Evolutionary conservation across 92 coral and sea anemone genomes (phyloP), one percentile per base, ranked within the genome.

Genomic region (Paragorgia papillata): DNA sequence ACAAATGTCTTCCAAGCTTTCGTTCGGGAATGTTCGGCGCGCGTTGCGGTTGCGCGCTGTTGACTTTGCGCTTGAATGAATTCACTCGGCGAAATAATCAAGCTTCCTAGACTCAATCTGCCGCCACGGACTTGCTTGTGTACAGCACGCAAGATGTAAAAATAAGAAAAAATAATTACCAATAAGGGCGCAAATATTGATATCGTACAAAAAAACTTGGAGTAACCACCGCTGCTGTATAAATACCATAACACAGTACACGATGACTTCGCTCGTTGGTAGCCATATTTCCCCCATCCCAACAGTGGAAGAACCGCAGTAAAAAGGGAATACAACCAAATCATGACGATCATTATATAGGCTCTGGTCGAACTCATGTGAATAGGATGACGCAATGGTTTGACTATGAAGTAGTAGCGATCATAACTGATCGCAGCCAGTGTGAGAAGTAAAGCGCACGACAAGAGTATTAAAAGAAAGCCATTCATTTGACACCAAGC

Each of bases 201-300:
- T 7, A 73, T 41, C 2, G 82, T 49, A 18, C 85, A 71, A 73
- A 84, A 95, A 27, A 95, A 82, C 75, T 91, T 95, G 22, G 94
- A 82, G 65, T 89, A 95, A 22, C 99, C 98, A 29, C 86, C 90
- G 67, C 96, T 95, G 37, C 87, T 76, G 1, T 91, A 50, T 57
- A 84, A 80, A 54, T 84, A 83, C 99, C 99, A 95, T 1, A 82
- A 37, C 18, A 95, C 99, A 3, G 97, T 89, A 48, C 99, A 95
- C 8, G 94, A 80, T 25, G 82, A 75, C 54, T 87, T 91, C 9
- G 86, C 73, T 32, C 62, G 30, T 57, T 87, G 89, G 79, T 84
- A 94, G 17, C 97, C 97, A 56, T 89, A 95, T 20, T 85, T 87
- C 26, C 99, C 99, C 99, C 99, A 95, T 17, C 99, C 99, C 26